A percentile compares a stretch with the other conserved stretches of the same genome.
Evolutionary conservation across 2,888 invertebrate genomes (phyloP).

Genomic region (Cosmia trapezina): DNA sequence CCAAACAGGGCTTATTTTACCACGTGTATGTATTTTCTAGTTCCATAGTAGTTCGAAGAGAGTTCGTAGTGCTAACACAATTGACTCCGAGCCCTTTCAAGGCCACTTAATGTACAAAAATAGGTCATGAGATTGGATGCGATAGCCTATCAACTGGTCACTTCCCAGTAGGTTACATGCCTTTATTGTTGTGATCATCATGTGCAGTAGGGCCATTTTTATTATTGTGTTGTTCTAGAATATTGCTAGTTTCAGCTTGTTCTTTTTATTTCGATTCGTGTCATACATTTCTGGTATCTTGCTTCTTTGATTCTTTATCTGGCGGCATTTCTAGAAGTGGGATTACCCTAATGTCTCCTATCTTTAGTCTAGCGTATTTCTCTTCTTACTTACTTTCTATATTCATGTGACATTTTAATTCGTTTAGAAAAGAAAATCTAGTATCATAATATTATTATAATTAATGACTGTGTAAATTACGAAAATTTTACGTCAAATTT

Average conservation of each 20-base stretch:
- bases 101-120: conserved; percentile 55
- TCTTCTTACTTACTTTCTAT: not conserved
- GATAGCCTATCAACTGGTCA: conserved; percentile 48
- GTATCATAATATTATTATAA: not conserved
- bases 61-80: conserved; percentile 44
- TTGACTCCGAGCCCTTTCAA: conserved; percentile 61
- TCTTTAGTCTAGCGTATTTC: not conserved
- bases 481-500: not conserved
- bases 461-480: not conserved
- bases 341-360: not conserved
- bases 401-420: not conserved
- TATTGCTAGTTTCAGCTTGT: not conserved
- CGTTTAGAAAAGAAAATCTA: not conserved
- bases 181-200: conserved; percentile 22
- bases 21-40: not conserved
- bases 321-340: not conserved
- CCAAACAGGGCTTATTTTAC: not conserved
- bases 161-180: conserved; percentile 38
- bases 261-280: not conserved
- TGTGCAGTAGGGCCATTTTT: conserved; percentile 18
- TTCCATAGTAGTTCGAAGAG: conserved; percentile 17
- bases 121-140: conserved; percentile 55
- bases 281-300: not conserved
- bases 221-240: not conserved
- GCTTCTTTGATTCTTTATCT: not conserved